These are phyloP conservation scores for Drosophila takahashii DNA, from an alignment of 1,140 invertebrate species.

Conservation along the genomic window DNA sequence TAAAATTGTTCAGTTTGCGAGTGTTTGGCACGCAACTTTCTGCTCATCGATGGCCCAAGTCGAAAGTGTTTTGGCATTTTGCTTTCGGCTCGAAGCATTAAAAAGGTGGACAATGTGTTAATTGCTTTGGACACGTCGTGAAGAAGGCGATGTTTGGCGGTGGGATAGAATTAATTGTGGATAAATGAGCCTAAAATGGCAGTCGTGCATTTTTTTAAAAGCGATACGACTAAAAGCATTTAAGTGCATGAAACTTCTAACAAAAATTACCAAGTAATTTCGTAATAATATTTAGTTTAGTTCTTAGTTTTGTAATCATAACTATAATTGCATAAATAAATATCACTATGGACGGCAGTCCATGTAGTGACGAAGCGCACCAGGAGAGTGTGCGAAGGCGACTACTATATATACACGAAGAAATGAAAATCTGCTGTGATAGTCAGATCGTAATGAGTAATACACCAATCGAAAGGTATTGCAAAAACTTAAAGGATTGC, in stretches of 20 bases:
- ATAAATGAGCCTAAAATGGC: conserved; percentile 7
- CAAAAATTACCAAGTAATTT: not conserved
- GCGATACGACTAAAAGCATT: conserved; percentile 17
- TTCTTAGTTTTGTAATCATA: too few species aligned
- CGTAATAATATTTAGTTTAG: too few species aligned
- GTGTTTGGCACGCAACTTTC: conserved; percentile 66
- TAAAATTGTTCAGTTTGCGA: conserved; percentile 72
- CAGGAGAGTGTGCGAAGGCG: too few species aligned
- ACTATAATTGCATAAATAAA: too few species aligned
- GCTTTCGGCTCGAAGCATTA: conserved; percentile 33
- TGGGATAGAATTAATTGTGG: not conserved
- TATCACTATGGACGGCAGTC: too few species aligned
- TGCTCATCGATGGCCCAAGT: conserved; percentile 44
- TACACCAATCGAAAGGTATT: too few species aligned
- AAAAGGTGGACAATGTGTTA: conserved; percentile 81
- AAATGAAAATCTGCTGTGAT: too few species aligned
- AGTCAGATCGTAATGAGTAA: too few species aligned
- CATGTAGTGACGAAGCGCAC: too few species aligned
- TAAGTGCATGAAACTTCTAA: not conserved
- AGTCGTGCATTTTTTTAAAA: not conserved
- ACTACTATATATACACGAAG: too few species aligned
- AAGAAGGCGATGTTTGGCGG: not conserved
- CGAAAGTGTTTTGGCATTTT: conserved; percentile 74
- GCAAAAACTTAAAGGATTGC: too few species aligned
- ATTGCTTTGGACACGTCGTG: conserved; percentile 73